Evolutionary conservation across 2,113 vertebrate genomes (phyloP), one percentile per base, ranked within the genome.

Genomic region (Paradisaea rubra): DNA sequence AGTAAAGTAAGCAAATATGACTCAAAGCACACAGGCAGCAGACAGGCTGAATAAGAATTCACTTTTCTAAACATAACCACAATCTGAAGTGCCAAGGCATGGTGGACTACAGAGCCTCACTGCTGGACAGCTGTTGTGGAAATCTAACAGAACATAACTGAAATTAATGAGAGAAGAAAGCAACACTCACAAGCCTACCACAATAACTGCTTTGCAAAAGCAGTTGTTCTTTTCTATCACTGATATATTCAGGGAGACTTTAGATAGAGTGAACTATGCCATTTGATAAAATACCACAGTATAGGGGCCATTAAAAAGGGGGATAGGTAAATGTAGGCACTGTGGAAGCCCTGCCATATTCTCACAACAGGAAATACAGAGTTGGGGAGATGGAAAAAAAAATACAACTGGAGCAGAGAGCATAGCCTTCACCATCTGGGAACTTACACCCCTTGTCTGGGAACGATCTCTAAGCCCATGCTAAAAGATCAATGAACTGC

Each of bases 401-500:
- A 13, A 19, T 22, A 61, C 30, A 83, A 80, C 37, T 78, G 56
- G 25, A 89, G 78, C 13, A 42, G 21, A 63, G 11, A 88, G 37
- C 72, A 30, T 5, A 91, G 25, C 20, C 56, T 86, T 78, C 56
- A 60, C 52, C 79, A 95, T 68, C 60, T 93, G 91, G 79, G 53
- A 91, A 63, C 82, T 86, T 30, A 76, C 8, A 80, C 56, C 53
- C 23, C 30, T 86, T 83, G 39, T 73, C 87, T 89, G 81, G 70
- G 57, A 93, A 72, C n/a, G 45, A 95, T 86, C 86, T 80, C 59
- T 76, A 93, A 87, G 53, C 41, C 53, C 54, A 69, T 4, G 35
- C 64, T 86, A 76, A 68, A 93, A 88, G 88, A 92, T 81, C 93
- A 96, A 86, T 93, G 93, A 91, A 83, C 76, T 94, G 89, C 49